These are phyloP conservation scores for Platyrinchus mystaceus DNA, from an alignment of 2,797 vertebrate species.

Conservation along the genomic window DNA sequence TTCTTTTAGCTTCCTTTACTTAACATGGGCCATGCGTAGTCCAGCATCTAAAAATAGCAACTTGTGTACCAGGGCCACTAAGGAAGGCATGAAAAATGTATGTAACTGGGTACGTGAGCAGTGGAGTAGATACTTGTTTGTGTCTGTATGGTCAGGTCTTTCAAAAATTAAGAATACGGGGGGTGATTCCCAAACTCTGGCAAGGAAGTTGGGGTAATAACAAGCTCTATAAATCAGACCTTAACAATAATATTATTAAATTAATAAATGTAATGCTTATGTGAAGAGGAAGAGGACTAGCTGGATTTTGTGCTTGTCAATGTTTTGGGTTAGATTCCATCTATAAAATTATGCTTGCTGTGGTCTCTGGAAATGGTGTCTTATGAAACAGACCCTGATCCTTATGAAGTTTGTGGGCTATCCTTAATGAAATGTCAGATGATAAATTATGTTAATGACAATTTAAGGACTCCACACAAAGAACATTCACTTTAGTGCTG, in stretches of 20 bases:
- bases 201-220: background rate
- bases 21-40: accelerated
- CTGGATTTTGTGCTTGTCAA: background rate
- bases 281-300: background rate
- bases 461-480: background rate
- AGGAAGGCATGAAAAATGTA: background rate
- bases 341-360: background rate
- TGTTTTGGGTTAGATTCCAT: background rate
- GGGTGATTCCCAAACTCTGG: background rate
- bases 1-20: background rate
- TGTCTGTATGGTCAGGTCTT: background rate
- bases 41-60: background rate
- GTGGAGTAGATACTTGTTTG: background rate
- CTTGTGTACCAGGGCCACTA: background rate
- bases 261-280: background rate
- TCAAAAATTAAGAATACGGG: background rate
- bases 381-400: background rate
- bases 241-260: background rate
- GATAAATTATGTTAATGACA: background rate
- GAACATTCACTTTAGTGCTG: background rate
- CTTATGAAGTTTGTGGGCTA: background rate
- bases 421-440: background rate
- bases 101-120: background rate
- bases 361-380: background rate
- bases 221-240: background rate